Evolutionary conservation across 1,140 invertebrate genomes (phyloP).

Genomic region (Ips typographus): DNA sequence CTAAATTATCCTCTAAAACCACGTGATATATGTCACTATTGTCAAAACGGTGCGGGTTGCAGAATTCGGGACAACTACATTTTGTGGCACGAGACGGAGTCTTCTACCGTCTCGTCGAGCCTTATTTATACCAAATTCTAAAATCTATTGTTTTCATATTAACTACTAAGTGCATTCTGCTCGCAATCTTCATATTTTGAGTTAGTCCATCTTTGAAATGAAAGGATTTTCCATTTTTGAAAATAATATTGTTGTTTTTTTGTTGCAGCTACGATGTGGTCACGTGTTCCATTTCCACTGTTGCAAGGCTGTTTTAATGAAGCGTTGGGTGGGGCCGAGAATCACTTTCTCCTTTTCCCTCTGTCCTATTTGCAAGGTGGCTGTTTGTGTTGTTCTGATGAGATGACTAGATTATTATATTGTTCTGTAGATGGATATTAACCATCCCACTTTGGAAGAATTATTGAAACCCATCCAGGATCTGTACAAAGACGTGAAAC

Average conservation of each 20-base stretch:
- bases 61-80: too few relatives aligned
- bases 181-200: background rate
- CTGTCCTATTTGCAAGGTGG: constrained; percentile 95
- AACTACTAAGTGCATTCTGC: too few relatives aligned
- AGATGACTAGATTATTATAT: background rate
- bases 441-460: constrained; percentile 77
- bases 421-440: constrained; percentile 68
- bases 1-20: too few relatives aligned
- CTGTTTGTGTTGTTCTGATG: background rate
- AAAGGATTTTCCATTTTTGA: background rate
- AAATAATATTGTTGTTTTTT: constrained; percentile 32
- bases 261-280: constrained; percentile 81
- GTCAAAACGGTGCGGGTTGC: too few relatives aligned
- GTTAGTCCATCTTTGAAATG: background rate
- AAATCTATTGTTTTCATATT: background rate
- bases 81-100: too few relatives aligned
- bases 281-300: constrained; percentile 97
- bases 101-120: too few relatives aligned
- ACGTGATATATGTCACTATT: too few relatives aligned
- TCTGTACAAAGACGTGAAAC: constrained; percentile 85
- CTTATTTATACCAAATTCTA: too few relatives aligned
- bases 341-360: constrained; percentile 96
- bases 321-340: constrained; percentile 90
- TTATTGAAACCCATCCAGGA: constrained; percentile 77
- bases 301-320: constrained; percentile 80